phyloP scores from a whole-genome alignment of 2,888 invertebrate genomes.

The Aspidiotus rigidus region DNA sequence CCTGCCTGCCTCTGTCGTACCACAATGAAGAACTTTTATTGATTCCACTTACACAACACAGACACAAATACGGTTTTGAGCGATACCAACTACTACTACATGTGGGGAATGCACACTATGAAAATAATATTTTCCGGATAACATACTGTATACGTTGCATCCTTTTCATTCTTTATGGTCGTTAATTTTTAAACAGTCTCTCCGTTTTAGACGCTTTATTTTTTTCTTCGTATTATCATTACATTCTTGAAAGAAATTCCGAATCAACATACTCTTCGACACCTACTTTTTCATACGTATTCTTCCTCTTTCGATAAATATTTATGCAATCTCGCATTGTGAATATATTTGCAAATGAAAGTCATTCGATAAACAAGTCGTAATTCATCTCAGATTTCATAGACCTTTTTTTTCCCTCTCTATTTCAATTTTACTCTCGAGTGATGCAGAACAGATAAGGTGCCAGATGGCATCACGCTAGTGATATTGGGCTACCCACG shows the following conservation, averaged over 20 bases:
- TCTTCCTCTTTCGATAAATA: constrained; percentile 2
- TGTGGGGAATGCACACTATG: constrained; percentile 16
- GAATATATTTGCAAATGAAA: too few relatives aligned
- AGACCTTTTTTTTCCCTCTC: too few relatives aligned
- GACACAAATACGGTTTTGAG: constrained; percentile 30
- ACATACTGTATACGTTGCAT: constrained; percentile 22
- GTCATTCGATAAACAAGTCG: too few relatives aligned
- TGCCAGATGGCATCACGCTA: too few relatives aligned
- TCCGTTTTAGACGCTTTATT: constrained; percentile 25
- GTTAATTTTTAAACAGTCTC: constrained; percentile 29
- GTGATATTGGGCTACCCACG: too few relatives aligned
- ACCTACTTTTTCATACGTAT: constrained; percentile 2
- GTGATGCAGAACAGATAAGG: too few relatives aligned
- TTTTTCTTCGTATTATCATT: constrained; percentile 11
- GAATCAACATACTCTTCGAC: constrained; percentile 8
- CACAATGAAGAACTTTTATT: constrained; percentile 33
- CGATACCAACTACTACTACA: constrained; percentile 22
- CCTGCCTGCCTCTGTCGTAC: constrained; percentile 12
- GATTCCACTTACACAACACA: constrained; percentile 30
- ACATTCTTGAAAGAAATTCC: constrained; percentile 14
- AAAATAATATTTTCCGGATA: constrained; percentile 28
- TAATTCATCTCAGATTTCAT: too few relatives aligned
- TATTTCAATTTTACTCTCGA: too few relatives aligned
- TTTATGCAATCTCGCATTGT: too few relatives aligned
- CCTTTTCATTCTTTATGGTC: constrained; percentile 29